Conservation (phyloP, 2,797 vertebrate genomes). For the Spondyliosoma cantharus region DNA sequence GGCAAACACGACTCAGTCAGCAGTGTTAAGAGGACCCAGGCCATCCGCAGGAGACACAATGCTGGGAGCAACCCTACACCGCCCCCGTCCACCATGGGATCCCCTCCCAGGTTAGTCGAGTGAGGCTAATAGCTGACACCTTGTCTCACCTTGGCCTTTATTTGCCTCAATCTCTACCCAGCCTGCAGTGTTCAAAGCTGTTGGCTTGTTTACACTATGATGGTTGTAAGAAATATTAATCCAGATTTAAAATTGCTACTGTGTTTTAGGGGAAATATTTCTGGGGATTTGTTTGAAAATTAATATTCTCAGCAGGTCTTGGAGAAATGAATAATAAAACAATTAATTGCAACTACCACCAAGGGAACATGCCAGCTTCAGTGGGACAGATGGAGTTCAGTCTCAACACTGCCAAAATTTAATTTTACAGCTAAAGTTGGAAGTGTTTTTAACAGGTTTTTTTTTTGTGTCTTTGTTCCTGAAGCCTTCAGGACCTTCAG, state of each 20-base stretch:
- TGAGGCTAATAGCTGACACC: background rate
- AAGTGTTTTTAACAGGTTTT: background rate
- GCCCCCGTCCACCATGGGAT: conserved; percentile 92
- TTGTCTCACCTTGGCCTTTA: background rate
- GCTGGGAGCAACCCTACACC: conserved; percentile 94
- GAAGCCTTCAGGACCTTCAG: conserved; percentile 91
- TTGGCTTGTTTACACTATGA: background rate
- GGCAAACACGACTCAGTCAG: conserved; percentile 86
- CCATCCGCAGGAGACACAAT: conserved; percentile 91
- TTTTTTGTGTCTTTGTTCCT: conserved; percentile 14
- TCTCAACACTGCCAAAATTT: background rate
- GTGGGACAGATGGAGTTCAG: background rate
- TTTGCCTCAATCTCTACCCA: background rate
- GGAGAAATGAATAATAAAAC: background rate
- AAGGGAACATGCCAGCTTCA: background rate
- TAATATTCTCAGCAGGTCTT: conserved; percentile 1
- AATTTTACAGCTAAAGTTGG: background rate
- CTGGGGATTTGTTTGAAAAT: background rate
- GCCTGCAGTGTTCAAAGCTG: background rate
- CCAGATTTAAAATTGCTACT: background rate
- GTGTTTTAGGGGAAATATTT: conserved; percentile 10
- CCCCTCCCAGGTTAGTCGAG: conserved; percentile 88
- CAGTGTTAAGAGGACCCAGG: conserved; percentile 90
- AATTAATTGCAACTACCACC: background rate
- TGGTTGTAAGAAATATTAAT: background rate